Evolutionary conservation across 2,113 vertebrate genomes (phyloP).

Genomic region (Cyanoramphus novaezelandiae): DNA sequence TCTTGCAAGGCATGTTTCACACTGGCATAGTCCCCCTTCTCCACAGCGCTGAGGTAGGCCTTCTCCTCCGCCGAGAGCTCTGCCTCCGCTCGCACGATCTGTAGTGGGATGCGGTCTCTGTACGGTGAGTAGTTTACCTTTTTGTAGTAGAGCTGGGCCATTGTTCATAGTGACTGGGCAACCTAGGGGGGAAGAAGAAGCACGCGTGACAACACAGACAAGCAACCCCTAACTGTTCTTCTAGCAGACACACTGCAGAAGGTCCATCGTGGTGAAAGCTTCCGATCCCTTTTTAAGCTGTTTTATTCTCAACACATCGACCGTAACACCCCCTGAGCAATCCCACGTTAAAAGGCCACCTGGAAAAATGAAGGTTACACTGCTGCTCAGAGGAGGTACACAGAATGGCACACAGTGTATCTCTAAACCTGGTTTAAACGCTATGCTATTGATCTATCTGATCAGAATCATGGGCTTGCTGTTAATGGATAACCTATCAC

Average conservation of each 20-base stretch:
- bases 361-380: not conserved
- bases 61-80: conserved; percentile 92
- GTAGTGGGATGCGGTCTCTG: conserved; percentile 92
- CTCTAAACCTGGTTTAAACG: not conserved
- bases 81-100: conserved; percentile 94
- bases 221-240: not conserved
- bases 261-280: accelerated
- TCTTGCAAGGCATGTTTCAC: conserved; percentile 93
- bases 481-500: not conserved
- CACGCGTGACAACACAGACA: accelerated
- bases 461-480: not conserved
- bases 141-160: conserved; percentile 98
- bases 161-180: conserved; percentile 78
- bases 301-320: not conserved
- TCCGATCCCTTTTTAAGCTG: not conserved
- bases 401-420: not conserved
- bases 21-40: conserved; percentile 96
- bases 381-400: not conserved
- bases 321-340: not conserved
- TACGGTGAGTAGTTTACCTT: conserved; percentile 95
- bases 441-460: not conserved
- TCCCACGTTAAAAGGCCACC: not conserved
- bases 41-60: conserved; percentile 93
- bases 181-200: conserved; percentile 39
- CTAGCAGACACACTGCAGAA: not conserved